phyloP scores from a whole-genome alignment of 2,888 invertebrate species.

The Acholoe squamosa region DNA sequence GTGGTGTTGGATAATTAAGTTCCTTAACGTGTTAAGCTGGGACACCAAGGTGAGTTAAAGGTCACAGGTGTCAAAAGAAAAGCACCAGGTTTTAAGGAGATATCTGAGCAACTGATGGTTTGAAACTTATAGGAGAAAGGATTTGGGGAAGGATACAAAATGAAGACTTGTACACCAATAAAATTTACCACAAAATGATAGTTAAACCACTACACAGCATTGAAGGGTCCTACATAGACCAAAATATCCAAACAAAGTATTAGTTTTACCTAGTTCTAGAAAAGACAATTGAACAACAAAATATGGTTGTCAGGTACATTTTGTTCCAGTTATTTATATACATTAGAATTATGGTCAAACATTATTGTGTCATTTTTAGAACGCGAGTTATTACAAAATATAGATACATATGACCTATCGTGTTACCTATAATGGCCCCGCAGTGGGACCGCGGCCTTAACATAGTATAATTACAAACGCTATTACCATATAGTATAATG shows the following conservation, averaged over 20 bases:
- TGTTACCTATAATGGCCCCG: not conserved
- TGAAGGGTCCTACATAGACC: not conserved
- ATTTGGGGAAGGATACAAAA: not conserved
- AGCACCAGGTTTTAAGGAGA: constrained; percentile 8
- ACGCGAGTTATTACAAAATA: constrained; percentile 11
- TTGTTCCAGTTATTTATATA: not conserved
- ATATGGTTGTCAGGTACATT: not conserved
- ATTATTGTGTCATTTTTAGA: not conserved
- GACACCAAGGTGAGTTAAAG: not conserved
- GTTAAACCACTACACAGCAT: constrained; percentile 18
- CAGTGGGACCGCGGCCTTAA: constrained; percentile 1
- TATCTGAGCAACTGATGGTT: not conserved
- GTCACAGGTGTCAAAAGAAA: not conserved
- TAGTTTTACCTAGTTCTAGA: not conserved
- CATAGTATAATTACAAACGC: constrained; percentile 5
- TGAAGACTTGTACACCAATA: not conserved
- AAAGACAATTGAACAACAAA: constrained; percentile 13
- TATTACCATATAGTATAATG: constrained; percentile 1
- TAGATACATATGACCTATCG: not conserved
- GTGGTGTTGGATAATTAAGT: not conserved
- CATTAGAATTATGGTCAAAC: not conserved
- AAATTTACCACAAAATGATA: not conserved
- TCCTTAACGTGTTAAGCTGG: not conserved
- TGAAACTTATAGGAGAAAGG: not conserved
- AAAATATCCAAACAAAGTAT: not conserved